Base-by-base conservation (phyloP, 2,888 invertebrate species). In the Drosophila eohydei region DNA sequence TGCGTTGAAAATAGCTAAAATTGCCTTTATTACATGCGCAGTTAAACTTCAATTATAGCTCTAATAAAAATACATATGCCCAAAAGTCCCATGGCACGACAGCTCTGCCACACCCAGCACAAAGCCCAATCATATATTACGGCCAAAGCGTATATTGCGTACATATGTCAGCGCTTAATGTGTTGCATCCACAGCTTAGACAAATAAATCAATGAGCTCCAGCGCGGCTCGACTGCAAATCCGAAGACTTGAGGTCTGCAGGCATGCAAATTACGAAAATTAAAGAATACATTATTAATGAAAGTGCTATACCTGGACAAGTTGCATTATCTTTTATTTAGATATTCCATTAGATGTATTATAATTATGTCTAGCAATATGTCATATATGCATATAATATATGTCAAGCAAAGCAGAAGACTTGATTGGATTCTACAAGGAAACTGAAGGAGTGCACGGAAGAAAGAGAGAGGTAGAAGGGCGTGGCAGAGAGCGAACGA, bases 1-100 rank as follows among this genome's bases (percentile, higher is more conserved):
- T 90, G 85, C 80, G 82, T 82, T 80, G 80, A 86, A 89, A 91
- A 91, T 82, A 82, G 80, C 89, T 83, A 60, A 87, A 91, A 90
- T 90, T 83, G 84, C 84, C 83, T 90, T 91, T 90, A 91, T 91
- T 90, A 91, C 83, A 90, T 89, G 90, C 87, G 87, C 89, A 83
- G 90, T 91, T 90, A 83, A 90, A 88, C 83, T 86, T 82, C 88
- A 89, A 90, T 90, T 91, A 89, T 67, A 71, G 59, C 72, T 74
- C 71, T 81, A 81, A 80, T 82, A 83, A 85, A 83, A 89, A 80
- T 66, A 80, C 77, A 87, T 81, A 74, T 63, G 69, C 68, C 74
- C 46, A 59, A 60, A 61, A 64, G 69, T 69, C n/a, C 8, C 9
- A 66, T 73, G n/a, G 32, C 56, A 28, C 60, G 57, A 64, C 73